A percentile compares a stretch with the other conserved stretches of the same genome.
These are phyloP conservation scores for Yasuhikotakia modesta DNA, from an alignment of 2,797 vertebrate species.

Conservation along the genomic window DNA sequence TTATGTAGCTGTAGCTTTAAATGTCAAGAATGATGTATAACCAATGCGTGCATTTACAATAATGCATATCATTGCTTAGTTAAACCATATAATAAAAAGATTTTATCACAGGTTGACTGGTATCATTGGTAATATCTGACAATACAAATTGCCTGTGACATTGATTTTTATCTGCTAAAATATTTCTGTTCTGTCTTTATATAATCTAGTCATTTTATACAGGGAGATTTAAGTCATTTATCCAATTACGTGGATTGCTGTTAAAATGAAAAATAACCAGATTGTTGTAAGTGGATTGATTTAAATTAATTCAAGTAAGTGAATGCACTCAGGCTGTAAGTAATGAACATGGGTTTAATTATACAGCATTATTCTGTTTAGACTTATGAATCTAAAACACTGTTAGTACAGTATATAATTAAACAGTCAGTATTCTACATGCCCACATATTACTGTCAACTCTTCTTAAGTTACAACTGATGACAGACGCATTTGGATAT, in stretches of 20 bases:
- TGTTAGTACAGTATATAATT: conserved; percentile 32
- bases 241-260: conserved; percentile 25
- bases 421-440: conserved; percentile 28
- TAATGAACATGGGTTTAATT: conserved; percentile 37
- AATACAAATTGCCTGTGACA: neutral
- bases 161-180: neutral
- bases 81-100: neutral
- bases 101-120: neutral
- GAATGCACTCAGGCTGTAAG: conserved; percentile 36
- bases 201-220: conserved; percentile 20
- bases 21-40: too few species aligned
- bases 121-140: neutral
- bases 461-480: neutral
- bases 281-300: conserved; percentile 15
- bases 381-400: conserved; percentile 40
- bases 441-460: conserved; percentile 27
- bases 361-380: conserved; percentile 9
- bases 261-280: conserved; percentile 13
- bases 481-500: neutral
- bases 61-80: neutral
- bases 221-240: conserved; percentile 10
- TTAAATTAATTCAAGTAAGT: conserved; percentile 24
- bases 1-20: too few species aligned
- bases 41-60: too few species aligned
- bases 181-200: neutral